Evolutionary conservation across 2,113 vertebrate genomes (phyloP).

Genomic region (Serinus canaria): DNA sequence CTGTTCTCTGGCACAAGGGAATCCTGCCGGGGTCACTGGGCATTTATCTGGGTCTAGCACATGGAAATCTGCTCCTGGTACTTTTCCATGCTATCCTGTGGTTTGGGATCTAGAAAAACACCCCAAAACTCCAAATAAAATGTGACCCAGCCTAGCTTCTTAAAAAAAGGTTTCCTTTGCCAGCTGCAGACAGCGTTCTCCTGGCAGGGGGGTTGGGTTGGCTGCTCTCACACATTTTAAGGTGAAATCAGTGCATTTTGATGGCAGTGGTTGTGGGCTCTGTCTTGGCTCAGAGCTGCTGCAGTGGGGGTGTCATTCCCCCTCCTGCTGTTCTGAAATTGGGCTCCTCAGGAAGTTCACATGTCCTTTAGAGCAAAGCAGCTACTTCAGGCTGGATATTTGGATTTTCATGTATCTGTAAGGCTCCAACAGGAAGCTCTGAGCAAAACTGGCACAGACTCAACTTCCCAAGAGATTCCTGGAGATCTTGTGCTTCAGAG

Average conservation of each 20-base stretch:
- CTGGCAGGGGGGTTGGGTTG: not conserved
- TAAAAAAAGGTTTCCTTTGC: not conserved
- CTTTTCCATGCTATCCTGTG: not conserved
- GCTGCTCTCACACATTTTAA: not conserved
- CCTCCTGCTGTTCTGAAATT: not conserved
- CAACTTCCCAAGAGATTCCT: not conserved
- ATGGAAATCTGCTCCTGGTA: not conserved
- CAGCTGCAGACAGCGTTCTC: fast-evolving
- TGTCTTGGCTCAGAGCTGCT: not conserved
- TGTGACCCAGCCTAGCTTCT: not conserved
- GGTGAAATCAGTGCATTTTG: not conserved
- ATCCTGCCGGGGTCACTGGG: not conserved
- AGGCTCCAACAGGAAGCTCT: not conserved
- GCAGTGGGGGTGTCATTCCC: not conserved
- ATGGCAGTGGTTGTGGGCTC: not conserved
- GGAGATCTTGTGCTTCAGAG: not conserved
- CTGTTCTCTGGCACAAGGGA: not conserved
- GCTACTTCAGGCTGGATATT: not conserved
- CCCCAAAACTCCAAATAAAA: not conserved
- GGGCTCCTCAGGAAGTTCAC: not conserved
- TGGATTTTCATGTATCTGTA: not conserved
- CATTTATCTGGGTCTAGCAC: not conserved
- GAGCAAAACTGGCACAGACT: not conserved
- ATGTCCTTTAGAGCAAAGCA: not conserved
- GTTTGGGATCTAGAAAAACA: not conserved